Base-by-base conservation (phyloP, 2,113 vertebrate species). In the Aythya baeri region DNA sequence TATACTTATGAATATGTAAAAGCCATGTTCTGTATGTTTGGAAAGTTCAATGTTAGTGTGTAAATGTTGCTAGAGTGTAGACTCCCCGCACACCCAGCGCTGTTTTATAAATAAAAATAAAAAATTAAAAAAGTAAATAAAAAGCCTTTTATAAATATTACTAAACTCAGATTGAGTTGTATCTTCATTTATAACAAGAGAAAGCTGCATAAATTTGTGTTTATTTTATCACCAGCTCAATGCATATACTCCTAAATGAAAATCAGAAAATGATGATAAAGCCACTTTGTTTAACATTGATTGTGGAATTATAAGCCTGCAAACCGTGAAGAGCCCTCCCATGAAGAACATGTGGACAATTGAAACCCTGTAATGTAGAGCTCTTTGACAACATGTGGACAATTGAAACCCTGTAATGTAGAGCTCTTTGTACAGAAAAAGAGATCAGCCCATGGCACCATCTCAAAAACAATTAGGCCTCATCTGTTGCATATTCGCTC, bases 311-410 rank as follows among this genome's bases (percentile, higher is more conserved):
- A 5, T 6, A 58, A 65, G 15, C 22, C 29, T 34, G 23, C 14
- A 58, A 78, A 58, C 29, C 20, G 1, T 43, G 44, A 58, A 13
- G 23, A 78, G 12, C 11, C 3, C 16, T 68, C 46, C 18, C 6
- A 18, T 5, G 4, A 2, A 22, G 18, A 31, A 26, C 1, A 0
- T 3, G 9, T 4, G 12, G 29, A 20, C 17, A 79, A 21, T 5
- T 63, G 12, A 87, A 67, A 1, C 5, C 20, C 8, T 66, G 11
- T 71, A 12, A 49, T 3, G 4, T 12, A 7, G 25, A 34, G 34
- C 34, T 34, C 34, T 34, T 34, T 34, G 34, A 34, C 34, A 31
- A 26, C 1, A 0, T 3, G 9, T 4, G 12, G 29, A 20, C 17
- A 79, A 21, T 5, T 63, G 12, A 87, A 67, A 1, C 5, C 20